Evolutionary conservation across 1,140 invertebrate genomes (phyloP).

Genomic region (Trypoxylus dichotomus): DNA sequence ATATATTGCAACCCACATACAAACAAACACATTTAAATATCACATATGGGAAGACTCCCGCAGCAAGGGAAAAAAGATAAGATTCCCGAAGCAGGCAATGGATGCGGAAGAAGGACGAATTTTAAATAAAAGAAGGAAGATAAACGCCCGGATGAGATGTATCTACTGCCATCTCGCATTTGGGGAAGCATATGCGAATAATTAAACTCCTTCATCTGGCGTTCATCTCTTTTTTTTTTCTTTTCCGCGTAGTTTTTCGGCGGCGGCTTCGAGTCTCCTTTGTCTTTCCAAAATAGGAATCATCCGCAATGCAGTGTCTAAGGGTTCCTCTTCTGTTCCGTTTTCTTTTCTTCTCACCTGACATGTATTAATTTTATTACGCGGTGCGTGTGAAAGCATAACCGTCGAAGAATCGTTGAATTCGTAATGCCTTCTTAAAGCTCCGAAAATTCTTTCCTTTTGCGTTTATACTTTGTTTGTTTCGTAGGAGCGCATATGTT

Average conservation of each 20-base stretch:
- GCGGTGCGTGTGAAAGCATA: not conserved
- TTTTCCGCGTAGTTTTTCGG: not conserved
- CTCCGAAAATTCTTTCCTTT: not conserved
- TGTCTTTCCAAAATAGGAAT: conserved; percentile 16
- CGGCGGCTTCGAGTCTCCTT: not conserved
- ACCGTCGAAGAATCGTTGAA: not conserved
- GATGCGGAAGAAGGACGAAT: not conserved
- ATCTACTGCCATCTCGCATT: not conserved
- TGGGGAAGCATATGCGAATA: conserved; percentile 3
- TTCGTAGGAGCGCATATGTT: too few species aligned
- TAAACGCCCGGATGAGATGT: not conserved
- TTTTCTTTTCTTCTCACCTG: not conserved
- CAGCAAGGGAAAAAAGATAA: not conserved
- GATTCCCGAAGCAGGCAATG: not conserved
- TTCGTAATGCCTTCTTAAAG: not conserved
- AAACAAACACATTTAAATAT: too few species aligned
- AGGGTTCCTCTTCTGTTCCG: not conserved
- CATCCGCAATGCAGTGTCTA: conserved; percentile 4
- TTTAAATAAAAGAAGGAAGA: conserved; percentile 3
- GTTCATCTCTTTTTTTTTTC: conserved; percentile 19
- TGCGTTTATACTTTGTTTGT: too few species aligned
- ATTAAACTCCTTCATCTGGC: conserved; percentile 18
- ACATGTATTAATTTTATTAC: not conserved
- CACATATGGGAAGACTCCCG: too few species aligned
- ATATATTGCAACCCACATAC: too few species aligned